Base-by-base conservation (phyloP, 2,888 invertebrate species). In the Elysia crispata region DNA sequence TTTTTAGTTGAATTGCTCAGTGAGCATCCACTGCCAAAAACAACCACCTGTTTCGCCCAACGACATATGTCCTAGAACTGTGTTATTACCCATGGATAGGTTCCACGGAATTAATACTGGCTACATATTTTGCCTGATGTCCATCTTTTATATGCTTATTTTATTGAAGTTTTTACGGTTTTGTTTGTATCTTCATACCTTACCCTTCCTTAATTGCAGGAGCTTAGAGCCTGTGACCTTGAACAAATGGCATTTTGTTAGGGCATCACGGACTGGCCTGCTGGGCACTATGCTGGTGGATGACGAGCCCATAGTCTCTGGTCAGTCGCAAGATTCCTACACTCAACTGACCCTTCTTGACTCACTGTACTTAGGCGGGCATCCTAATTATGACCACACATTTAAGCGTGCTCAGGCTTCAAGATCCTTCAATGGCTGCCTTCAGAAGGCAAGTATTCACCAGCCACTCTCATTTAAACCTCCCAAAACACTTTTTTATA, bases 351-450 rank as follows among this genome's bases (percentile, higher is more conserved):
- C 96, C 0, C 93, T 98, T 82, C 95, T 95, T 11, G 95, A 97
- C 89, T 96, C 96, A 90, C 94, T 98, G 85, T 95, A 96, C 93
- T 93, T 98, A 77, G 98, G 98, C 0, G 98, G 98, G 1, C 96
- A 97, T 20, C 96, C 97, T 11, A 95, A 96, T 85, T 94, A 95
- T 84, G 95, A 95, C 86, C 95, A 96, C 82, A 94, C 97, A 81
- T 96, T 97, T 23, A 88, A 89, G 13, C 94, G 95, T 88, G 94
- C 97, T 73, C 95, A 95, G 83, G 94, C 96, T 67, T 94, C 95
- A 66, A 94, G 95, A 0, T 96, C 96, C 11, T 98, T 97, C 92
- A 95, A 95, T 81, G 98, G 98, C 28, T 98, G 98, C 92, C 95
- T 98, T 83, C 97, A 97, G 91, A 96, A 96, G 94, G 96, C 97